phyloP scores from a whole-genome alignment of 30 jellyfish, hydroid and myxozoan species.

The Rhopilema esculentum region DNA sequence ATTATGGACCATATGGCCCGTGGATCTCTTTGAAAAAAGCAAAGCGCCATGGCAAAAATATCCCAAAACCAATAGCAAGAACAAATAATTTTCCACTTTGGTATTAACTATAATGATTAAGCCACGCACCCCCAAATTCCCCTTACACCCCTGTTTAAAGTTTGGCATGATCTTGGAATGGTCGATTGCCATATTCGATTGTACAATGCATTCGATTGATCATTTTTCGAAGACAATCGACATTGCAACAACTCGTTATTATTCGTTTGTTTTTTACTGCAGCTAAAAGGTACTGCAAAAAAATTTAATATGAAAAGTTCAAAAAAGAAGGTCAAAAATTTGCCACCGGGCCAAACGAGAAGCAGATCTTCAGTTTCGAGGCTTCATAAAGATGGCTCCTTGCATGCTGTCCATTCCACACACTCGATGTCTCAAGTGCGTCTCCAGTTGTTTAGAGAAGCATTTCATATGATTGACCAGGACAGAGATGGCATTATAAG shows the following conservation, averaged over 20 bases:
- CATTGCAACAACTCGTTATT: too few relatives aligned
- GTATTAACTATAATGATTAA: too few relatives aligned
- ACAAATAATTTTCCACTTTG: too few relatives aligned
- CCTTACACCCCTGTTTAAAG: too few relatives aligned
- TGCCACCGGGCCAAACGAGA: conserved; percentile 11
- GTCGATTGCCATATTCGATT: not conserved
- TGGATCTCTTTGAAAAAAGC: too few relatives aligned
- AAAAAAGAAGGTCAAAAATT: not conserved
- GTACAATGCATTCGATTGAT: conserved; percentile 2
- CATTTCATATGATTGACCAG: conserved; percentile 53
- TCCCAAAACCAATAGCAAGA: too few relatives aligned
- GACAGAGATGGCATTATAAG: conserved; percentile 61
- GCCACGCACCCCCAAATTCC: too few relatives aligned
- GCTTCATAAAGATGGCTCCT: not conserved
- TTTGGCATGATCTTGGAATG: too few relatives aligned
- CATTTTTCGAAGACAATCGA: not conserved
- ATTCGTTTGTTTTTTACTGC: too few relatives aligned
- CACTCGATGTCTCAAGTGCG: conserved; percentile 30
- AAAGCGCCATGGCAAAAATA: too few relatives aligned
- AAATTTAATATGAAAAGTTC: conserved; percentile 4
- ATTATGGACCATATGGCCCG: too few relatives aligned
- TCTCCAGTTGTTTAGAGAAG: conserved; percentile 46
- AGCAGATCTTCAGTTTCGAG: conserved; percentile 32
- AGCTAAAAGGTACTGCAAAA: not conserved
- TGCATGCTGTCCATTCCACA: conserved; percentile 33